These are phyloP conservation scores for Heterodera schachtii DNA, from an alignment of 1,140 invertebrate genomes.

Conservation along the genomic window DNA sequence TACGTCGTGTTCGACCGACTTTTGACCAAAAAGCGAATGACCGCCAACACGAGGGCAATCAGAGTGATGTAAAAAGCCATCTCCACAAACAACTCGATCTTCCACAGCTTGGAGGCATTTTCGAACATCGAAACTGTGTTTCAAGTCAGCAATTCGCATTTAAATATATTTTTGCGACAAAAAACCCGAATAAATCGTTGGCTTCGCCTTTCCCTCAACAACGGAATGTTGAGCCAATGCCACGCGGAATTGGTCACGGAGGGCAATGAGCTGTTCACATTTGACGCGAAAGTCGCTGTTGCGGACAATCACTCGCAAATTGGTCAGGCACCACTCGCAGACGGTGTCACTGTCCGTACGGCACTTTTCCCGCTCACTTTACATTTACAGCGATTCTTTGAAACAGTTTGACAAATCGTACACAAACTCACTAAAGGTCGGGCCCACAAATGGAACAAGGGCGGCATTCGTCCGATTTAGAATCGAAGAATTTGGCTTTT, in stretches of 20 bases:
- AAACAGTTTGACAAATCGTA: neutral
- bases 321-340: conserved; percentile 42
- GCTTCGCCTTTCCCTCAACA: conserved; percentile 1
- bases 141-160: neutral
- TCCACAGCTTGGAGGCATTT: conserved; percentile 11
- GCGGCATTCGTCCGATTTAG: conserved; percentile 9
- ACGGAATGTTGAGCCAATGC: neutral
- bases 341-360: conserved; percentile 34
- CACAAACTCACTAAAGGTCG: conserved; percentile 29
- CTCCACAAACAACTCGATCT: conserved; percentile 14
- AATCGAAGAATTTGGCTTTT: conserved; percentile 12
- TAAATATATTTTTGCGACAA: neutral
- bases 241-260: neutral
- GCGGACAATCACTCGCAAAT: neutral
- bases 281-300: conserved; percentile 38
- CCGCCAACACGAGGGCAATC: conserved; percentile 15
- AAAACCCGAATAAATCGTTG: conserved; percentile 7
- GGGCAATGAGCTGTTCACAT: conserved; percentile 36
- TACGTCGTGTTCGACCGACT: neutral
- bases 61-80: conserved; percentile 24
- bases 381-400: neutral
- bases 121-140: neutral
- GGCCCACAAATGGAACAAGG: conserved; percentile 30
- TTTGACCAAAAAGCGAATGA: conserved; percentile 28
- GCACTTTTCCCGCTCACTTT: conserved; percentile 31